Percentiles rank a stretch among this genome's conserved stretches.
Evolutionary conservation across 64 coral and sea anemone species (phyloP).

Genomic region (Porites lutea): DNA sequence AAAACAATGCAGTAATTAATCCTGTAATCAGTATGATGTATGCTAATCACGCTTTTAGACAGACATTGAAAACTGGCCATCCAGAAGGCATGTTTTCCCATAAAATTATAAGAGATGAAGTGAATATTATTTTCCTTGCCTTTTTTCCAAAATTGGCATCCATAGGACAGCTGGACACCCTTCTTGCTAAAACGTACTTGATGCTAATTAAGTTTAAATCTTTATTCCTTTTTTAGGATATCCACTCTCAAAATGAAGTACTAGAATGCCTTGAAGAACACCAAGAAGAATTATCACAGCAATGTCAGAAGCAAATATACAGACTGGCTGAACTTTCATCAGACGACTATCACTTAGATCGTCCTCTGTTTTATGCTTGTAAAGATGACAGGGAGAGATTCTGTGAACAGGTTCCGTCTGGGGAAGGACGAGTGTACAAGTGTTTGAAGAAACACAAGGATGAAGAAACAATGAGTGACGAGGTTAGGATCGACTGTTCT

Average conservation of each 20-base stretch:
- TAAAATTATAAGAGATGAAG: too few species aligned
- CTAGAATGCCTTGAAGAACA: constrained; percentile 95
- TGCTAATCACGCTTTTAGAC: too few species aligned
- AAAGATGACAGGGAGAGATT: constrained; percentile 91
- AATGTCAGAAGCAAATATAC: constrained; percentile 74
- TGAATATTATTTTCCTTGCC: too few species aligned
- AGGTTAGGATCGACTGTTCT: neutral
- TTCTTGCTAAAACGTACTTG: too few species aligned
- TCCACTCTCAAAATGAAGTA: constrained; percentile 88
- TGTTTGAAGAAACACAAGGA: constrained; percentile 72
- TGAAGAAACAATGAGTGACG: constrained; percentile 64
- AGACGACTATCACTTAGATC: constrained; percentile 92
- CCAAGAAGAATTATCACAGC: constrained; percentile 24
- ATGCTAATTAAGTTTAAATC: too few species aligned
- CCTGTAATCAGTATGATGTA: too few species aligned
- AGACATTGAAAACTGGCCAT: too few species aligned
- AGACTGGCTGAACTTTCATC: constrained; percentile 86
- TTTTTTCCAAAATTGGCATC: too few species aligned
- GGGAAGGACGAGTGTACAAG: constrained; percentile 70
- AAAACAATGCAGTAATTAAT: too few species aligned
- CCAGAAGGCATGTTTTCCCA: too few species aligned
- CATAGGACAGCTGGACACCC: too few species aligned
- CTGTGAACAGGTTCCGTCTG: constrained; percentile 64
- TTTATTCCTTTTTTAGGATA: constrained; percentile 58
- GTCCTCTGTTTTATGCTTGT: constrained; percentile 90